These are phyloP conservation scores for Agrochola macilenta DNA, from an alignment of 2,888 invertebrate genomes.

Conservation along the genomic window DNA sequence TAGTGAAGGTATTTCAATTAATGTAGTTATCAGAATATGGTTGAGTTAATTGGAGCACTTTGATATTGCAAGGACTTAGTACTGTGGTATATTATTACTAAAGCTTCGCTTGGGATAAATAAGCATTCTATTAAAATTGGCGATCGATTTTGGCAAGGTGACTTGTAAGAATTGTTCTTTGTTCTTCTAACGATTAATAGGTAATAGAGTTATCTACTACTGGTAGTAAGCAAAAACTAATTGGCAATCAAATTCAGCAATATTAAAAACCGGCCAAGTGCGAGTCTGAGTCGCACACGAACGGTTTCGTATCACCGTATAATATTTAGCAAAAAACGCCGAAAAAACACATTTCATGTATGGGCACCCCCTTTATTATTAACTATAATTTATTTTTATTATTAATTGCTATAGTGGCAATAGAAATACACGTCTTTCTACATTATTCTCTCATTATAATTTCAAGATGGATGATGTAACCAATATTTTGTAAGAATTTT, in stretches of 20 bases:
- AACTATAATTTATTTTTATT: no score
- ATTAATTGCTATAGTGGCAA: no score
- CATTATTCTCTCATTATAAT: no score
- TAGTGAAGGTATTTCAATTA: constrained; percentile 59
- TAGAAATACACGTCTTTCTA: no score
- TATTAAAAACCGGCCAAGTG: neutral
- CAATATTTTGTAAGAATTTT: no score
- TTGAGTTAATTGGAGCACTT: constrained; percentile 41
- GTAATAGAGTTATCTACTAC: neutral
- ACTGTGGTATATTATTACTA: neutral
- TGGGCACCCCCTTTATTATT: no score
- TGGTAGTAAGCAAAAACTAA: neutral
- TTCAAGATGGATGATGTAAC: no score
- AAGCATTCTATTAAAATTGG: neutral
- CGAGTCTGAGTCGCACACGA: neutral
- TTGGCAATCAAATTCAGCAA: neutral
- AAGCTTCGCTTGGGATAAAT: neutral
- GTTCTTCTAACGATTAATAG: neutral
- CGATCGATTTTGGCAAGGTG: neutral
- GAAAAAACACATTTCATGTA: no score
- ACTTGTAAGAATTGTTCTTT: neutral
- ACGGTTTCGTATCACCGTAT: neutral
- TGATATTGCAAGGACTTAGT: constrained; percentile 14
- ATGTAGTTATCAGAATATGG: constrained; percentile 42
- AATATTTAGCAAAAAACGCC: no score